Evolutionary conservation across 1,140 invertebrate species (phyloP).

Genomic region (Listronotus bonariensis): DNA sequence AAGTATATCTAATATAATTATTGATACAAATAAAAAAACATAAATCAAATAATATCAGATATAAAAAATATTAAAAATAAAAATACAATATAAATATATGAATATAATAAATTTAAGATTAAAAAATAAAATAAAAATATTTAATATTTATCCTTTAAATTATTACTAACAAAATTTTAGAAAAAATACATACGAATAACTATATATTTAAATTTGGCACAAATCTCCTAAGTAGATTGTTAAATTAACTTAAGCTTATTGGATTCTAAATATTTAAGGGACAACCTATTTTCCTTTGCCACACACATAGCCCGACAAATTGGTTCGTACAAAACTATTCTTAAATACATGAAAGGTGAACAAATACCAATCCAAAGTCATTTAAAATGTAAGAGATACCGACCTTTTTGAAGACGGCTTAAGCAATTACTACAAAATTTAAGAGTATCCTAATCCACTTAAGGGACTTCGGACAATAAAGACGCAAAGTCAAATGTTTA

Average conservation of each 20-base stretch:
- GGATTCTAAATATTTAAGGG: conserved; percentile 1
- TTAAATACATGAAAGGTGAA: not conserved
- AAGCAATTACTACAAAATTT: conserved; percentile 14
- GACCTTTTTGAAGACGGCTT: conserved; percentile 9
- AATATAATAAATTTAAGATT: too few relatives aligned
- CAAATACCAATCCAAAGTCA: conserved; percentile 13
- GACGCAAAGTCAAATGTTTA: not conserved
- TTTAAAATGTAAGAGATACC: conserved; percentile 8
- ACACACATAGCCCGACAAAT: conserved; percentile 8
- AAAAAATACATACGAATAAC: too few relatives aligned
- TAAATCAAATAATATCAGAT: too few relatives aligned
- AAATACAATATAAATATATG: too few relatives aligned
- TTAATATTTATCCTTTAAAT: too few relatives aligned
- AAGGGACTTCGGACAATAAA: conserved; percentile 10
- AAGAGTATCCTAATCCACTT: conserved; percentile 17
- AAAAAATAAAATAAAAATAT: too few relatives aligned
- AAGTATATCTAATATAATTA: too few relatives aligned
- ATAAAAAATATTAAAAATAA: too few relatives aligned
- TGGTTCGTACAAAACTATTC: not conserved
- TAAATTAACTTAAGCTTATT: conserved; percentile 15
- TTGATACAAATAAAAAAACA: too few relatives aligned
- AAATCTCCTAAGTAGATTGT: too few relatives aligned
- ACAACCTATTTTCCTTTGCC: not conserved
- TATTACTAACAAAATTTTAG: too few relatives aligned
- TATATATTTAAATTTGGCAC: too few relatives aligned